Evolutionary conservation across 2,113 vertebrate species (phyloP).

Genomic region (Tetrao urogallus): DNA sequence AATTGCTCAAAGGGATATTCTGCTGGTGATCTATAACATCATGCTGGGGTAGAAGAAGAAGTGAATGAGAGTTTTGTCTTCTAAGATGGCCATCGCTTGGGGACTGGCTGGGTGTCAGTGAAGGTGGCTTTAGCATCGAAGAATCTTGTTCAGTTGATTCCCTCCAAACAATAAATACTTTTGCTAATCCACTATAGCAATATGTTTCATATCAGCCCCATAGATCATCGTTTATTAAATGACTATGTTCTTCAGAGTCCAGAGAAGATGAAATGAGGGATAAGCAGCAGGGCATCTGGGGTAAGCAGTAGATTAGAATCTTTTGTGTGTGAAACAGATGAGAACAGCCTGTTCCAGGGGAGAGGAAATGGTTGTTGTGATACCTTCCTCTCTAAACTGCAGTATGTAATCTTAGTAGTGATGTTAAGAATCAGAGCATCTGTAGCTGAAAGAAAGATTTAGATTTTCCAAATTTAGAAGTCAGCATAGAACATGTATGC

Average conservation of each 20-base stretch:
- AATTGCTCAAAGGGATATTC: not conserved
- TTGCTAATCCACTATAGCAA: not conserved
- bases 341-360: not conserved
- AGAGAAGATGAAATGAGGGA: not conserved
- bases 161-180: not conserved
- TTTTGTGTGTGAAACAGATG: not conserved
- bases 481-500: not conserved
- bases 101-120: not conserved
- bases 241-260: not conserved
- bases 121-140: not conserved
- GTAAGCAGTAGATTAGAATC: not conserved
- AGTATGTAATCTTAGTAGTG: not conserved
- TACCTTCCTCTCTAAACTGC: not conserved
- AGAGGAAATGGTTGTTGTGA: not conserved
- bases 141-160: not conserved
- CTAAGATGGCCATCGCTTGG: too few species aligned
- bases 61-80: not conserved
- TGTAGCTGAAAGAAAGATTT: not conserved
- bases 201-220: not conserved
- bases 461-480: constrained; percentile 53
- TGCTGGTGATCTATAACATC: not conserved
- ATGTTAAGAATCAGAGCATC: not conserved
- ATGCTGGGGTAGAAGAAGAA: not conserved
- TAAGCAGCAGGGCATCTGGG: not conserved
- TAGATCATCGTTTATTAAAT: not conserved